Base-by-base conservation (phyloP, 2,797 vertebrate species). In the Lacerta viridis region DNA sequence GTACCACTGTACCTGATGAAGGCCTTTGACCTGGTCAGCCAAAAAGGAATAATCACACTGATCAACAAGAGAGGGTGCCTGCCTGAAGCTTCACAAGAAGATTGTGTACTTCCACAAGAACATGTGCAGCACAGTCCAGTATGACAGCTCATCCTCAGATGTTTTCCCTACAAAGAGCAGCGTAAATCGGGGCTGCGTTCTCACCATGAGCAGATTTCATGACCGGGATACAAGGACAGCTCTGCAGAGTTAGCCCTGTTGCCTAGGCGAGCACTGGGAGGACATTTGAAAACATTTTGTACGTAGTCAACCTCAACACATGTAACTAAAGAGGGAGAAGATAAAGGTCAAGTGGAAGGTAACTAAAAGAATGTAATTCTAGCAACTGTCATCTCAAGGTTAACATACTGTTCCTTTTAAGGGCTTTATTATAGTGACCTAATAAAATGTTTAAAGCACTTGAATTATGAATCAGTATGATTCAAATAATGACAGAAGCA, bases 301-400 rank as follows among this genome's bases (percentile, higher is more conserved):
- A 55, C 9, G 17, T 55, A 33, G 68, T 10, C 29, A 77, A 18
- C 3, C 13, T 55, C 50, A 55, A 55, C 50, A n/a, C 29, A 15
- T 66, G 33, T 41, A 77, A 76, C n/a, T 43, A 20, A 77, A 5
- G 17, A 66, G 55, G 39, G 39, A 66, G 50, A 2, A 39, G 25
- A 41, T 5, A 55, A 36, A 61, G 36, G 55, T 41, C 71, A 85
- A 66, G 29, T 5, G 3, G 17, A 71, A 33, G 43, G 68, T 46
- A 72, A 10, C 18, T 33, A 50, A 72, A 55, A n/a, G n/a, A 55
- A 50, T 69, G 39, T 83, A 83, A 83, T 83, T 83, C 39, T 71
- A 71, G 8, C 66, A 83, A n/a, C 41, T 23, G 8, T 69, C 71
- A 13, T 43, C 61, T 68, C 50, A 29, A 46, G 18, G 43, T 10